A percentile compares a stretch with the other conserved stretches of the same genome.
Evolutionary conservation across 2,797 vertebrate species (phyloP).

Genomic region (Chiloscyllium punctatum): DNA sequence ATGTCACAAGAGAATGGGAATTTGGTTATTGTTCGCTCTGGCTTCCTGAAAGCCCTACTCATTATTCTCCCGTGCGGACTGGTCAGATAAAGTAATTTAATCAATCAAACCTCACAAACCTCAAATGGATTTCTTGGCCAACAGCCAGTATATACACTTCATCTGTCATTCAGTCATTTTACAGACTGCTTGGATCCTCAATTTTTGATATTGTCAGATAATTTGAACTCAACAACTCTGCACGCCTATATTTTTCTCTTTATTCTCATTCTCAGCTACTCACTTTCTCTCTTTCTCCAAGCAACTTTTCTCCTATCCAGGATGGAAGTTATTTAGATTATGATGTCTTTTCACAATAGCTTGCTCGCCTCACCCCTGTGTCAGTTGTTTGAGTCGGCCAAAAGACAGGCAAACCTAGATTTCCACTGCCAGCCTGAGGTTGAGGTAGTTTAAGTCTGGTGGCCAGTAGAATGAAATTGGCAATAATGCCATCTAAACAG

Average conservation of each 20-base stretch:
- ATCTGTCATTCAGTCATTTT: constrained; percentile 6
- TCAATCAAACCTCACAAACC: constrained; percentile 27
- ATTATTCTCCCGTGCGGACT: constrained; percentile 16
- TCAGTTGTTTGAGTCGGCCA: background rate
- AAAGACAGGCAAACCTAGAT: background rate
- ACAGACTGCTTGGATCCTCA: background rate
- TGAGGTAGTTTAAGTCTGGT: background rate
- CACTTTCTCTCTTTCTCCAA: background rate
- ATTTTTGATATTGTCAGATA: background rate
- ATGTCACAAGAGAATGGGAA: constrained; percentile 28
- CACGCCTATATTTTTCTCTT: background rate
- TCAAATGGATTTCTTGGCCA: constrained; percentile 20
- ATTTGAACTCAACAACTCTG: background rate
- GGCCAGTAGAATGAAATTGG: background rate
- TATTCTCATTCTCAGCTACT: no score
- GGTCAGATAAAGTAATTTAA: constrained; percentile 15
- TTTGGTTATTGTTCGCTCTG: background rate
- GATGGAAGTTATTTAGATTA: background rate
- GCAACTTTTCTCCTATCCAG: background rate
- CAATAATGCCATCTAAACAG: background rate
- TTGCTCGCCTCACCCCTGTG: background rate
- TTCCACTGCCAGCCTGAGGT: background rate
- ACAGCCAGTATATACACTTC: background rate
- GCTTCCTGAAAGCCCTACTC: constrained; percentile 22
- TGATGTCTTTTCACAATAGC: background rate